A percentile compares a stretch with the other conserved stretches of the same genome.
These are phyloP conservation scores for Pseudotriccus pelzelni DNA, from an alignment of 2,797 vertebrate genomes.

Conservation along the genomic window DNA sequence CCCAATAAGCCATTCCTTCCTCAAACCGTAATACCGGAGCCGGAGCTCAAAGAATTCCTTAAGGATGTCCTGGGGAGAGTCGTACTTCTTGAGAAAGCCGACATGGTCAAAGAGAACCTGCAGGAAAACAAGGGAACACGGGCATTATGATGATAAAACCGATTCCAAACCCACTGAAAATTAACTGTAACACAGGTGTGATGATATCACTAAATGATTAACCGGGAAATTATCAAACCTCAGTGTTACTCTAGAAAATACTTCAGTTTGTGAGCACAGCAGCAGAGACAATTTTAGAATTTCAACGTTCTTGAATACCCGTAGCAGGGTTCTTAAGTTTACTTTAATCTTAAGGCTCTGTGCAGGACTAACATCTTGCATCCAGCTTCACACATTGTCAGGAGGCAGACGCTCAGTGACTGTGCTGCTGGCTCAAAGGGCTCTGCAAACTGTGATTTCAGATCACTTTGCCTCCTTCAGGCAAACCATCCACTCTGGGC, in stretches of 20 bases:
- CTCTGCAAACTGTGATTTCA: background rate
- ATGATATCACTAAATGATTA: background rate
- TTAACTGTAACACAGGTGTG: background rate
- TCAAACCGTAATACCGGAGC: constrained; percentile 89
- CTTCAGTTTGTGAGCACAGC: background rate
- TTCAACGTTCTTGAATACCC: background rate
- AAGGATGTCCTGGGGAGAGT: constrained; percentile 87
- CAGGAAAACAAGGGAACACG: background rate
- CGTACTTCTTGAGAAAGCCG: constrained; percentile 93
- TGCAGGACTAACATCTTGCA: background rate
- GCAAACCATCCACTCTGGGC: background rate
- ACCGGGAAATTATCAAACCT: background rate
- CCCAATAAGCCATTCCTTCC: constrained; percentile 94
- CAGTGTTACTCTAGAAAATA: background rate
- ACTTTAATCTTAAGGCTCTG: background rate
- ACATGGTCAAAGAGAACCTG: constrained; percentile 97
- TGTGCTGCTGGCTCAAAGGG: background rate
- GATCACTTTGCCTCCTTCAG: constrained; percentile 3
- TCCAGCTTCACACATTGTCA: background rate
- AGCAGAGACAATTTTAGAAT: background rate
- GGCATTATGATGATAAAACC: background rate
- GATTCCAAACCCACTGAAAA: background rate
- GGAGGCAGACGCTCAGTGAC: background rate
- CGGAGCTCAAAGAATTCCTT: constrained; percentile 92
- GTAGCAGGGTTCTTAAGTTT: background rate